phyloP scores from a whole-genome alignment of 2,888 invertebrate species.

The Schrankia costaestrigalis region DNA sequence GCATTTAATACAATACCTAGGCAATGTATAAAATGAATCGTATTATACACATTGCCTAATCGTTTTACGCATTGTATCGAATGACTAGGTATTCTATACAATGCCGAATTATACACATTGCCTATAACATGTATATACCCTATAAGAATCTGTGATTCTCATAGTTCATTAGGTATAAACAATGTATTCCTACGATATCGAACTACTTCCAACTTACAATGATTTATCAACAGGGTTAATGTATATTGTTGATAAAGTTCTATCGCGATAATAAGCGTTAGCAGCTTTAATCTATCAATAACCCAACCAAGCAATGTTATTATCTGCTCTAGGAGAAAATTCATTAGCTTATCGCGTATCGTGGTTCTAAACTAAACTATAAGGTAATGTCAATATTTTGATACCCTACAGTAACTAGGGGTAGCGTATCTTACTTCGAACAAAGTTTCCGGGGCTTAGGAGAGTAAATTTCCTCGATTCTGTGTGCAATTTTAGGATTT shows the following conservation, averaged over 20 bases:
- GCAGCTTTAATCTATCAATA: conserved; percentile 31
- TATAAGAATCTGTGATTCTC: too few relatives aligned
- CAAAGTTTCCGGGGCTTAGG: conserved; percentile 6
- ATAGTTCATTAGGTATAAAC: not conserved
- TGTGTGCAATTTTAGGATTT: conserved; percentile 14
- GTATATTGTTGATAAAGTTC: conserved; percentile 22
- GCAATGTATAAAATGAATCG: too few relatives aligned
- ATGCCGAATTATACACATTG: too few relatives aligned
- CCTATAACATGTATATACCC: too few relatives aligned
- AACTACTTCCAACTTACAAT: conserved; percentile 21
- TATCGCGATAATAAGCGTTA: conserved; percentile 19
- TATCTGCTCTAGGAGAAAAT: conserved; percentile 47
- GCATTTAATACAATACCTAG: too few relatives aligned
- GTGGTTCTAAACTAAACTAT: conserved; percentile 38
- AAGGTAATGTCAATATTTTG: conserved; percentile 55
- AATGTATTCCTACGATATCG: conserved; percentile 2
- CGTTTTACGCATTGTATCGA: too few relatives aligned
- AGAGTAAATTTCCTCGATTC: conserved; percentile 10
- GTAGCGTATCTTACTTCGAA: conserved; percentile 13
- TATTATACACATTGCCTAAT: too few relatives aligned
- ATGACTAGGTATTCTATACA: too few relatives aligned
- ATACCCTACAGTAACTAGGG: conserved; percentile 24
- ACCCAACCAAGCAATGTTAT: conserved; percentile 22
- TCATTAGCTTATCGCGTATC: conserved; percentile 52
- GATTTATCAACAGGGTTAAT: conserved; percentile 21